A percentile compares a stretch with the other conserved stretches of the same genome.
Conservation (phyloP, 2,797 vertebrate species). For the Fringilla coelebs region DNA sequence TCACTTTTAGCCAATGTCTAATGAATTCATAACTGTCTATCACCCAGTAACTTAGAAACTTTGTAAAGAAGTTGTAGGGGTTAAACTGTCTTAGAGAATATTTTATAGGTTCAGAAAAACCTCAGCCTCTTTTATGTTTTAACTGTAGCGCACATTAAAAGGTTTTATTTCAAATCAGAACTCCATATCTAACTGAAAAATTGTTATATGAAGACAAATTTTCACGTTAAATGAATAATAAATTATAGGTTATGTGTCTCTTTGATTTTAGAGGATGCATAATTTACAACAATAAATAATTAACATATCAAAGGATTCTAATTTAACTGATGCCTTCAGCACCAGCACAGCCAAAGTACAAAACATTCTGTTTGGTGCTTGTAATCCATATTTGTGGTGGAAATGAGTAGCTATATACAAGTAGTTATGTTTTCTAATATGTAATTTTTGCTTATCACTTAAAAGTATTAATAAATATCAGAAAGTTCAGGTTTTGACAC, state of each 20-base stretch:
- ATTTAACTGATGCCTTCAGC: slow-evolving; percentile 70
- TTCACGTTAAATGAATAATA: slow-evolving; percentile 75
- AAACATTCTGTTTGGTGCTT: slow-evolving; percentile 47
- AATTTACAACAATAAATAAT: slow-evolving; percentile 79
- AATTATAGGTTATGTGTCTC: slow-evolving; percentile 73
- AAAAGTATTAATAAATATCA: slow-evolving; percentile 50
- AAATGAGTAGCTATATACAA: slow-evolving; percentile 26
- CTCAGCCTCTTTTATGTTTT: not conserved
- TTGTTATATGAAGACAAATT: slow-evolving; percentile 58
- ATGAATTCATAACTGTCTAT: not conserved
- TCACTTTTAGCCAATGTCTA: not conserved
- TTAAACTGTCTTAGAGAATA: not conserved
- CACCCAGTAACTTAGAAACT: not conserved
- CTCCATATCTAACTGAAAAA: slow-evolving; percentile 52
- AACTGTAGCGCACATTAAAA: slow-evolving; percentile 36
- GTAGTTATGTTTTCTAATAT: slow-evolving; percentile 23
- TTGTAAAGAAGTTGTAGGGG: not conserved
- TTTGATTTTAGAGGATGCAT: slow-evolving; percentile 74
- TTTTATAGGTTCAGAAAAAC: not conserved
- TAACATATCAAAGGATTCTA: slow-evolving; percentile 74
- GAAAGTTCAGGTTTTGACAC: slow-evolving; percentile 25
- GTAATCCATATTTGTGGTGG: slow-evolving; percentile 17
- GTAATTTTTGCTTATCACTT: slow-evolving; percentile 53
- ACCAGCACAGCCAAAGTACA: slow-evolving; percentile 27
- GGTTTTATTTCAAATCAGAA: slow-evolving; percentile 63